Evolutionary conservation across 2,888 invertebrate species (phyloP).

Genomic region (Galerucella pusilla): DNA sequence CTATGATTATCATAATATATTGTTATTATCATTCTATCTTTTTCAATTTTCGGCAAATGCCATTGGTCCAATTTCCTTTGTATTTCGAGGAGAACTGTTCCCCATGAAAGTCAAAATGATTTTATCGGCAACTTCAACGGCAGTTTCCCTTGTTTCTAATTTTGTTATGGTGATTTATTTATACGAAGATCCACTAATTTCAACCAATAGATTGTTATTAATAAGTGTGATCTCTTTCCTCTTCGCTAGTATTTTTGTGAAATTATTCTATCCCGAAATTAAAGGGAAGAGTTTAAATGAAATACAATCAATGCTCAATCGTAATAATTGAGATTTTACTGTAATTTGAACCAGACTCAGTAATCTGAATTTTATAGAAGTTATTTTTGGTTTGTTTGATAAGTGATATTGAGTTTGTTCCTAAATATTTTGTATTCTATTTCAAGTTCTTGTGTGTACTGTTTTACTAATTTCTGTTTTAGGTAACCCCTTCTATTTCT

Average conservation of each 20-base stretch:
- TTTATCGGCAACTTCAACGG: background rate
- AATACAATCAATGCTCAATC: background rate
- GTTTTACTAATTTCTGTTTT: too few species aligned
- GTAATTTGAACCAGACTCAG: too few species aligned
- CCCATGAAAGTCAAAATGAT: slow-evolving; percentile 16
- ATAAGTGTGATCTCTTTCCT: background rate
- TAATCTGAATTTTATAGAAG: too few species aligned
- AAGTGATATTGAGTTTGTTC: too few species aligned
- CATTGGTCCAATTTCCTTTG: slow-evolving; percentile 6
- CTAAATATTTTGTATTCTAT: too few species aligned
- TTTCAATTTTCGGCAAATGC: too few species aligned
- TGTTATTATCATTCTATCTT: background rate
- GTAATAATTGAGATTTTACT: too few species aligned
- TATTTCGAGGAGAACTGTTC: slow-evolving; percentile 20
- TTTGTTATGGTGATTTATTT: background rate
- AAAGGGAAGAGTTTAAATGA: slow-evolving; percentile 12
- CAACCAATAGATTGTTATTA: background rate
- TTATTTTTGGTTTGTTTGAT: too few species aligned
- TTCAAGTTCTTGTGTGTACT: too few species aligned
- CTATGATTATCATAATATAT: background rate
- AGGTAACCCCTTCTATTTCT: too few species aligned
- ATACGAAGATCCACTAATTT: background rate
- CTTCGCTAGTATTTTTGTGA: background rate
- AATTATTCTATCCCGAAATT: slow-evolving; percentile 3
- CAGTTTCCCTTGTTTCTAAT: background rate